phyloP scores from a whole-genome alignment of 2,888 invertebrate species.

The Phytoseiulus persimilis region DNA sequence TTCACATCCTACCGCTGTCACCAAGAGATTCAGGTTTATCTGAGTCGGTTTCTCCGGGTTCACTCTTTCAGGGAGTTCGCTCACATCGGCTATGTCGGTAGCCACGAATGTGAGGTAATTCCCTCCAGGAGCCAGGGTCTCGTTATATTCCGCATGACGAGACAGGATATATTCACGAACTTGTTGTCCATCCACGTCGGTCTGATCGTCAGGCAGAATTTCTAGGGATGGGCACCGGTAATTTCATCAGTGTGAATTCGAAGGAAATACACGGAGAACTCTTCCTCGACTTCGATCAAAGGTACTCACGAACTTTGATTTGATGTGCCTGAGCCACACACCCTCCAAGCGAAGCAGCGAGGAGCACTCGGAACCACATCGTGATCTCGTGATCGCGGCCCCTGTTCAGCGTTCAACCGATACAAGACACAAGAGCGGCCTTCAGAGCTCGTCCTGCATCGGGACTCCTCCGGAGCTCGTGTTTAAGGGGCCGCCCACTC shows the following conservation, averaged over 20 bases:
- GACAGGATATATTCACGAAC: not conserved
- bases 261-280: not conserved
- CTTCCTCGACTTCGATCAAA: not conserved
- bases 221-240: not conserved
- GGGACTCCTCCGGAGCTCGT: not conserved
- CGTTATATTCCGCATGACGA: not conserved
- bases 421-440: not conserved
- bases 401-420: not conserved
- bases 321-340: not conserved
- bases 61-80: conserved; percentile 22
- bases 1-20: conserved; percentile 30
- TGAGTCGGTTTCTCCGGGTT: conserved; percentile 8
- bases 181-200: conserved; percentile 28
- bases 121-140: not conserved
- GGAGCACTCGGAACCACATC: conserved; percentile 21
- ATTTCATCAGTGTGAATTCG: no score
- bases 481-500: not conserved
- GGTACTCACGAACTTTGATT: conserved; percentile 24
- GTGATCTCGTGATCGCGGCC: not conserved
- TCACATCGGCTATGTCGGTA: conserved; percentile 1
- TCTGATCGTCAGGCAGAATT: conserved; percentile 15
- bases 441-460: not conserved
- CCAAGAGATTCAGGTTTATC: conserved; percentile 32
- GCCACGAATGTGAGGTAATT: not conserved
- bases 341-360: not conserved